Percentiles rank a stretch among this genome's conserved stretches.
phyloP scores from a whole-genome alignment of 2,888 invertebrate species.

The Hofmannophila pseudospretella region DNA sequence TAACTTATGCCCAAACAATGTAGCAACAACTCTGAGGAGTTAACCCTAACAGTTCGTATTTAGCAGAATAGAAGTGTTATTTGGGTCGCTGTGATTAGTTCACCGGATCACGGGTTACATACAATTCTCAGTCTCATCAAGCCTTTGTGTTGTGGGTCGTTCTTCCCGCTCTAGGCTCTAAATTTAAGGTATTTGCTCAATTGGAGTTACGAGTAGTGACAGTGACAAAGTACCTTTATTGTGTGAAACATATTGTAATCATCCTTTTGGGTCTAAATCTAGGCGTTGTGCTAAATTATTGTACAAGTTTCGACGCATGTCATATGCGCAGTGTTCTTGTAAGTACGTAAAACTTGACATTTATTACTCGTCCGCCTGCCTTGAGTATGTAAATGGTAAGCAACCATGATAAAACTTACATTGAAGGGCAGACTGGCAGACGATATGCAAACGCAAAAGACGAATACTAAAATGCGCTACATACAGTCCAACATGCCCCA shows the following conservation, averaged over 20 bases:
- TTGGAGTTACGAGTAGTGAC: conserved; percentile 3
- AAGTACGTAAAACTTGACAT: too few species aligned
- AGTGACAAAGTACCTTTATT: conserved; percentile 6
- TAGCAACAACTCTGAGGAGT: background rate
- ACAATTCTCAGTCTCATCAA: conserved; percentile 45
- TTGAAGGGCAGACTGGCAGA: background rate
- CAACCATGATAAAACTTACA: too few species aligned
- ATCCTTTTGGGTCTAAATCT: too few species aligned
- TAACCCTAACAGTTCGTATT: background rate
- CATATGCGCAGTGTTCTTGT: too few species aligned
- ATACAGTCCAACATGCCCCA: background rate
- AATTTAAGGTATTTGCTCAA: conserved; percentile 7
- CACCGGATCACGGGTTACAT: conserved; percentile 19
- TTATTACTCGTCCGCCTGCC: too few species aligned
- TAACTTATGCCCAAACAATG: background rate
- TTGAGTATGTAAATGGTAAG: too few species aligned
- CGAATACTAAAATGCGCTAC: background rate
- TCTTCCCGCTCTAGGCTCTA: background rate
- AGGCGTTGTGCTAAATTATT: too few species aligned
- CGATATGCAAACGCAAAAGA: background rate
- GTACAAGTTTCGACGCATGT: too few species aligned
- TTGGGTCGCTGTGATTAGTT: conserved; percentile 59
- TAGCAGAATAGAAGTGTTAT: conserved; percentile 31
- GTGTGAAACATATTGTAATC: background rate
- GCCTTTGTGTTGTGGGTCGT: conserved; percentile 36